phyloP scores from a whole-genome alignment of 2,797 vertebrate genomes.

The Mormyrops boulengeri region DNA sequence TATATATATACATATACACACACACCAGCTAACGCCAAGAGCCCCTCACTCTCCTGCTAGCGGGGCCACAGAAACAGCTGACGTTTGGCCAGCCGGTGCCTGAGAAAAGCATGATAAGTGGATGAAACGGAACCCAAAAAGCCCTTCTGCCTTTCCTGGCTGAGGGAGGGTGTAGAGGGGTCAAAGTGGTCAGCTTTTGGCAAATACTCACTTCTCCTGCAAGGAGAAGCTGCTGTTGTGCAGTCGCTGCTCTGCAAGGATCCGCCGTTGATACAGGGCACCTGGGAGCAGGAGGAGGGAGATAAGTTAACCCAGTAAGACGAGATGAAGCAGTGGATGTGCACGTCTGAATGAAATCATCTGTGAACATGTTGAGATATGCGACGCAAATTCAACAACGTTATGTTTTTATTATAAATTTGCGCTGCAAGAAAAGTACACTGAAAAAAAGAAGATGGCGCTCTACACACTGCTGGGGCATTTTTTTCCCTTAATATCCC shows the following conservation, averaged over 20 bases:
- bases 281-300: constrained; percentile 43
- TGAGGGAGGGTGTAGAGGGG: background rate
- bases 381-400: background rate
- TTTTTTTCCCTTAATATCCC: background rate
- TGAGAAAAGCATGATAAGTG: background rate
- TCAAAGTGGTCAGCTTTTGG: background rate
- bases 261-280: constrained; percentile 63
- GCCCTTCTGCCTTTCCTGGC: background rate
- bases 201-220: constrained; percentile 67
- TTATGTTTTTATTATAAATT: background rate
- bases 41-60: background rate
- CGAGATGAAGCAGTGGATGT: background rate
- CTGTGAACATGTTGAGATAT: background rate
- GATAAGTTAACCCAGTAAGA: background rate
- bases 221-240: constrained; percentile 50
- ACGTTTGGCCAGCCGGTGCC: too few relatives aligned
- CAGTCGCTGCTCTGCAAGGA: constrained; percentile 70
- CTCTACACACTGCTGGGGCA: background rate
- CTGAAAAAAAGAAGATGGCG: background rate
- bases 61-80: background rate
- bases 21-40: background rate
- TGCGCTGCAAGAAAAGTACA: background rate
- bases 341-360: background rate
- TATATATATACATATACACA: too few relatives aligned
- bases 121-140: background rate